phyloP scores from a whole-genome alignment of 2,888 invertebrate genomes.

The Subacronicta megacephala region DNA sequence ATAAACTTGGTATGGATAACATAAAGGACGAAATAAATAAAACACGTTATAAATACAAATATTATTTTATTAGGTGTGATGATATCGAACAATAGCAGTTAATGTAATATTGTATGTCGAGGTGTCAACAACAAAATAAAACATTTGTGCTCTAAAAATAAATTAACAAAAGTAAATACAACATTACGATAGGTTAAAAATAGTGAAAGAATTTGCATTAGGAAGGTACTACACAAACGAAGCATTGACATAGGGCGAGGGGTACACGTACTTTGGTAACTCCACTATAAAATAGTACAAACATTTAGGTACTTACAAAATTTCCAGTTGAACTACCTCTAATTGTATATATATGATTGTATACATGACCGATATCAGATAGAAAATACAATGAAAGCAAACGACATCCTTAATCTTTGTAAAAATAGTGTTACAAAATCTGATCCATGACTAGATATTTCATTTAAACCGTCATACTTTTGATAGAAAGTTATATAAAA shows the following conservation, averaged over 20 bases:
- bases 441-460: conserved; percentile 78
- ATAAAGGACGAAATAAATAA: no score
- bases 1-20: no score
- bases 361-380: conserved; percentile 51
- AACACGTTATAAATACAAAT: conserved; percentile 78
- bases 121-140: conserved; percentile 88
- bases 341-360: conserved; percentile 53
- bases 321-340: conserved; percentile 33
- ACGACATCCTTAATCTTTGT: conserved; percentile 60
- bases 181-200: conserved; percentile 80
- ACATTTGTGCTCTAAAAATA: conserved; percentile 88
- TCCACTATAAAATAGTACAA: conserved; percentile 45
- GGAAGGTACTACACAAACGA: conserved; percentile 76
- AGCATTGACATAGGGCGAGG: conserved; percentile 85
- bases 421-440: conserved; percentile 69
- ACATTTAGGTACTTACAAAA: conserved; percentile 41
- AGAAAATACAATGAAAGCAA: conserved; percentile 52
- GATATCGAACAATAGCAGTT: conserved; percentile 86
- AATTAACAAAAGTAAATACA: conserved; percentile 88
- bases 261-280: conserved; percentile 63
- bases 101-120: conserved; percentile 84
- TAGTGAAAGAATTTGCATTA: conserved; percentile 66
- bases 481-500: conserved; percentile 49
- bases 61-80: conserved; percentile 89
- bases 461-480: conserved; percentile 55